Base-by-base conservation (phyloP, 2,888 invertebrate species). In the Phortica okadai region DNA sequence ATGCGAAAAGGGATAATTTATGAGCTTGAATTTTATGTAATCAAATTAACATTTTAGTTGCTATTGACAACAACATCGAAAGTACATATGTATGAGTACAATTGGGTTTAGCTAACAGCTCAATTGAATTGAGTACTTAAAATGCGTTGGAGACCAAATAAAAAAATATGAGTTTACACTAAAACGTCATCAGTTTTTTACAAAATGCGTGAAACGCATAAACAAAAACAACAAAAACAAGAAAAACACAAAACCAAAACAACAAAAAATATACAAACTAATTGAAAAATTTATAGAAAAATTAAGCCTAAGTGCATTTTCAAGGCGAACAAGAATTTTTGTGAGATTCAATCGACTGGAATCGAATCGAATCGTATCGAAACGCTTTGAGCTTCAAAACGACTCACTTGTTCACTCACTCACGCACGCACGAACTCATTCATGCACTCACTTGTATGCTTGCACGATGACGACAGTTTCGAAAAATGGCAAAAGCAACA, bases 261-360 rank as follows among this genome's bases (percentile, higher is more conserved):
- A 59, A 59, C n/a, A 59, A 59, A 62, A 50, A 2, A 14, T 11
- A 50, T 50, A 14, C 50, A 33, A 85, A 83, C 81, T 81, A 88
- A 86, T 88, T 85, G 83, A 85, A 82, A 81, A 83, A 79, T 78
- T 78, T 83, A 79, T 83, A 79, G 73, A 82, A 77, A 79, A 80
- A 81, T 78, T 82, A 84, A 82, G 85, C 83, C 83, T 87, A 88
- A 89, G 84, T 89, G 89, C 88, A 82, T 81, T 81, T 81, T 78
- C 89, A 87, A 87, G 87, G 87, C 86, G 77, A 87, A 80, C 87
- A 74, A 81, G 79, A 73, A 56, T 77, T 79, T 76, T 54, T 80
- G 75, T 80, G 83, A 82, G 82, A 82, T 81, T 78, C 10, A 64
- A 64, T 21, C 64, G 41, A 64, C 6, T 33, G 25, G 7, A 3